Evolutionary conservation across 2,797 vertebrate species (phyloP).

Genomic region (Halcyon badia): DNA sequence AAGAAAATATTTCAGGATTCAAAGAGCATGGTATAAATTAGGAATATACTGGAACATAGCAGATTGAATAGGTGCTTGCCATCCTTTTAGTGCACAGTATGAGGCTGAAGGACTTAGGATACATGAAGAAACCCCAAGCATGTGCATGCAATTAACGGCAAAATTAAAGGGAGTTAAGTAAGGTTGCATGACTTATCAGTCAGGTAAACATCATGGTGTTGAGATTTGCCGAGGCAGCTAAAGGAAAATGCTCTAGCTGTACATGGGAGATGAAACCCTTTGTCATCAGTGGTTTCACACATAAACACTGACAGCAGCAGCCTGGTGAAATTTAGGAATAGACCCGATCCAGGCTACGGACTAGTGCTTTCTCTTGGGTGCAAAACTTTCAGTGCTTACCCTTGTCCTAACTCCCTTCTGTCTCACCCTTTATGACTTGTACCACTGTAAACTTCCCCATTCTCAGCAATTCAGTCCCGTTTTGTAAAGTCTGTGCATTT

Average conservation of each 20-base stretch:
- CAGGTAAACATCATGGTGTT: background rate
- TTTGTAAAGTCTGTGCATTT: background rate
- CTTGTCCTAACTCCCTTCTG: background rate
- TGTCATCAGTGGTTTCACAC: background rate
- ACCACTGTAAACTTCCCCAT: background rate
- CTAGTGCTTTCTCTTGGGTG: background rate
- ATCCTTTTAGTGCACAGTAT: background rate
- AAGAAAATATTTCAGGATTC: background rate
- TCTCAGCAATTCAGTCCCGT: background rate
- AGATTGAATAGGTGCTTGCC: background rate
- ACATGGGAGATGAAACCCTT: background rate
- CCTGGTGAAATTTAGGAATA: background rate
- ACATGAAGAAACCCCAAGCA: background rate
- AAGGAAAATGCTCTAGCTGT: slow-evolving; percentile 9
- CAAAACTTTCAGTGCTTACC: background rate
- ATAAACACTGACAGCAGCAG: background rate
- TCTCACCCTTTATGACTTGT: background rate
- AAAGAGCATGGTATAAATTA: background rate
- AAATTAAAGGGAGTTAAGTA: slow-evolving; percentile 30
- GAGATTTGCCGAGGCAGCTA: background rate
- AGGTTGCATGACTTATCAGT: slow-evolving; percentile 18
- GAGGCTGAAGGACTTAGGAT: background rate
- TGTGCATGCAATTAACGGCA: background rate
- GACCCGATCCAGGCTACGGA: background rate
- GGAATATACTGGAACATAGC: background rate